Evolutionary conservation across 2,888 invertebrate species (phyloP), one percentile per base, ranked within the genome.

Genomic region (Leucania comma): DNA sequence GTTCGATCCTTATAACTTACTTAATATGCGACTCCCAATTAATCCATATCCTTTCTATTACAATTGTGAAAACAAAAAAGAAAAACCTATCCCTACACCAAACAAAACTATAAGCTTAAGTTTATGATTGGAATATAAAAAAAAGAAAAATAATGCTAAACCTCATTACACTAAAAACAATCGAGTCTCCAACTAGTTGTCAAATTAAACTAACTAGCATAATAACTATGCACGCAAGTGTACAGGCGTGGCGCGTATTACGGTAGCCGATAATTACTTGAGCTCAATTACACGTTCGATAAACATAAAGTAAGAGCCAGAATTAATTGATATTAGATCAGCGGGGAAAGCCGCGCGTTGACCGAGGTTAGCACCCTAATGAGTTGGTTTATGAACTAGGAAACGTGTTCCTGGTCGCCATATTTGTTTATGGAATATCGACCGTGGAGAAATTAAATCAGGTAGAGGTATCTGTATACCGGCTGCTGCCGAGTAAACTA

Each of bases 291-390:
- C 83, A 81, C 61, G 78, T 80, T 69, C 85, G 81, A 86, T 88
- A 88, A 86, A 81, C 82, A 64, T 81, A 83, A 85, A 86, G 85
- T 89, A 89, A 86, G 86, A 84, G 86, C 84, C 54, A 75, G 84
- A 86, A 86, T 87, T 85, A 81, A 86, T 83, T 78, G 72, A 78
- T 82, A 81, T 84, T 75, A 76, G 76, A 82, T 80, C 77, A 82
- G 58, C 53, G 46, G 85, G 69, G 89, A 89, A 88, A 89, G 87
- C 87, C 80, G 80, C 75, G 77, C 68, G 83, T 67, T 78, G 76
- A 75, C 74, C 72, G 63, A 67, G 78, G 81, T 80, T 72, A 69
- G 61, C 66, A 72, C 78, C 74, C 72, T 80, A 82, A 82, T 77
- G 71, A 81, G 69, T 54, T 70, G 60, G 56, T 71, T 75, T 70